Base-by-base conservation (phyloP, 2,797 vertebrate species). In the Anisognathus igniventris region DNA sequence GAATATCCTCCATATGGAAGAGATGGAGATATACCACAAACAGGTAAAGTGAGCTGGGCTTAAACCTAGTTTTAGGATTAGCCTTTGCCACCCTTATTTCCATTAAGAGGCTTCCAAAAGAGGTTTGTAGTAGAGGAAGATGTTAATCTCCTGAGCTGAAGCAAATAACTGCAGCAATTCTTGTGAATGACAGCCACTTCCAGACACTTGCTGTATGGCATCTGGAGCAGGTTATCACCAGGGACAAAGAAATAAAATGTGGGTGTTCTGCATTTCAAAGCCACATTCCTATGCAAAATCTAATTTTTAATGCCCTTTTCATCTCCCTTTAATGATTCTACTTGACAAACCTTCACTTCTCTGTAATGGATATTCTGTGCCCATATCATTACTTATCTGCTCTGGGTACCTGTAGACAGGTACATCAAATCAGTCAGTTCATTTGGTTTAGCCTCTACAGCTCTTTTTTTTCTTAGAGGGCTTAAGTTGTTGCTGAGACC, bases 11-110 rank as follows among this genome's bases (percentile, higher is more conserved):
- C 40, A 35, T 51, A 84, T 62, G 37, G 37, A 85, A 77, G 45
- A 51, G 58, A 73, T 9, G 10, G 35, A 78, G 42, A 68, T 78
- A 74, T 30, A 75, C 16, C 25, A 66, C n/a, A 81, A n/a, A 54
- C 25, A 84, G 12, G 54, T 87, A 91, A 82, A 91, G 45, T 76
- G 60, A 95, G 10, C 23, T 61, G 64, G 92, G 60, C 42, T 67
- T 79, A 91, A 84, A 53, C 25, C 23, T 73, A 70, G 64, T 65
- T 93, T 93, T 70, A 70, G 51, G 71, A 93, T 93, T 92, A 81
- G 40, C 60, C 44, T 86, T 73, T 92, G 44, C 17, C 62, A 40
- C 44, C 12, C n/a, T 72, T 85, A 71, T 87, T 88, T 87, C 48
- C 48, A 73, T 88, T 70, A 79, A 70, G 35, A 88, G 42, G 35